These are phyloP conservation scores for Patella pellucida DNA, from an alignment of 2,888 invertebrate genomes.

Conservation along the genomic window DNA sequence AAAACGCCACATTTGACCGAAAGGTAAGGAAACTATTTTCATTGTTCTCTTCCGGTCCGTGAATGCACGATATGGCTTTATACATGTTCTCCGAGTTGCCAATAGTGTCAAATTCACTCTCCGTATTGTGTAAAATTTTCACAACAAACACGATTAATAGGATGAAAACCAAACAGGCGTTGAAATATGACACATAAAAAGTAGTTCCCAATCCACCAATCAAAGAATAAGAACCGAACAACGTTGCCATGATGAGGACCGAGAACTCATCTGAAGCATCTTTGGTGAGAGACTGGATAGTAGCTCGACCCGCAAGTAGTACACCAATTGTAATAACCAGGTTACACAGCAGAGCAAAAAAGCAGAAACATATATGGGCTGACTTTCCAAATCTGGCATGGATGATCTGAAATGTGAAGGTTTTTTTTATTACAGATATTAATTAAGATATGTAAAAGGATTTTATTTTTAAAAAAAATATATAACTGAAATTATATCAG, in stretches of 20 bases:
- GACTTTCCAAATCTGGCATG: conserved; percentile 60
- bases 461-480: too few relatives aligned
- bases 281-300: conserved; percentile 60
- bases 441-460: neutral
- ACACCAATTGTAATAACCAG: conserved; percentile 63
- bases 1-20: conserved; percentile 57
- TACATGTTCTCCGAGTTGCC: conserved; percentile 60
- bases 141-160: conserved; percentile 63
- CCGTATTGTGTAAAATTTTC: conserved; percentile 58
- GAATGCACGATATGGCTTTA: conserved; percentile 56
- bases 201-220: conserved; percentile 68
- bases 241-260: conserved; percentile 61
- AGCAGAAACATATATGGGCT: conserved; percentile 63
- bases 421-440: neutral
- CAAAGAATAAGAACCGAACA: conserved; percentile 65
- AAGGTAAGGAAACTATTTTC: conserved; percentile 62
- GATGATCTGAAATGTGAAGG: conserved; percentile 52
- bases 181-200: conserved; percentile 68
- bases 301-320: conserved; percentile 60
- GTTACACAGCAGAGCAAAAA: conserved; percentile 64
- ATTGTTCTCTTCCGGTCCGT: conserved; percentile 61
- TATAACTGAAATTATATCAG: too few relatives aligned
- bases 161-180: conserved; percentile 64
- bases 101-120: conserved; percentile 47
- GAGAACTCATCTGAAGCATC: conserved; percentile 63